Conservation (phyloP, 2,113 vertebrate genomes). For the Crocuta crocuta region DNA sequence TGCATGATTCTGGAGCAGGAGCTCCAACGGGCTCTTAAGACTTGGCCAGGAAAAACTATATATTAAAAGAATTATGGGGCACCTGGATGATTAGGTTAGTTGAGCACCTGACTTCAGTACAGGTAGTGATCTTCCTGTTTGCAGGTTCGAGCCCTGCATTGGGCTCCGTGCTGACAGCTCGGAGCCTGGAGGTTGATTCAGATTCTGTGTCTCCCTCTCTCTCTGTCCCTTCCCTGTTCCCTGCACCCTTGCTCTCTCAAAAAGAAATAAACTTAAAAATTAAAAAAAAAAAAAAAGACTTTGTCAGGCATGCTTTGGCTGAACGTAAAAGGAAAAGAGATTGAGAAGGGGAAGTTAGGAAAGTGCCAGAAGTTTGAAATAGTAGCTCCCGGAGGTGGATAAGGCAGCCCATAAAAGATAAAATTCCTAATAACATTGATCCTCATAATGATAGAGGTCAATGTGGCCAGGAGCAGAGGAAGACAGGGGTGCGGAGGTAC, state of each 20-base stretch:
- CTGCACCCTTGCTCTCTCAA: too few species aligned
- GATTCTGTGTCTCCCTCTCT: too few species aligned
- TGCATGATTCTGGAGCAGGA: too few species aligned
- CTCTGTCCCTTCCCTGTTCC: too few species aligned
- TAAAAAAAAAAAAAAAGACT: not conserved
- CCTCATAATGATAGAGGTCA: rapidly evolving
- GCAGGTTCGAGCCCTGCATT: rapidly evolving
- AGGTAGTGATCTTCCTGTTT: too few species aligned
- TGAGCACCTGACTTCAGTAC: too few species aligned
- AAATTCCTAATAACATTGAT: not conserved
- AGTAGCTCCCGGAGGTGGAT: not conserved
- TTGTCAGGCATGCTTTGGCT: not conserved
- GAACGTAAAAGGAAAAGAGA: not conserved
- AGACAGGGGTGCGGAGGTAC: rapidly evolving
- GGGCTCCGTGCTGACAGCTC: too few species aligned
- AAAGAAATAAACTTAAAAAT: too few species aligned
- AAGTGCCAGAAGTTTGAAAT: not conserved
- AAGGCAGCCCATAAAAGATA: not conserved
- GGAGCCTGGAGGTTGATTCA: too few species aligned
- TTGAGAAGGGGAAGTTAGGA: not conserved
- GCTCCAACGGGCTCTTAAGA: not conserved
- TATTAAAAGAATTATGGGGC: too few species aligned
- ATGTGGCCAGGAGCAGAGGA: not conserved
- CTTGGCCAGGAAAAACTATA: not conserved
- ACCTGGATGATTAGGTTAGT: too few species aligned